Evolutionary conservation across 1,140 invertebrate species (phyloP).

Genomic region (Atta colombica): DNA sequence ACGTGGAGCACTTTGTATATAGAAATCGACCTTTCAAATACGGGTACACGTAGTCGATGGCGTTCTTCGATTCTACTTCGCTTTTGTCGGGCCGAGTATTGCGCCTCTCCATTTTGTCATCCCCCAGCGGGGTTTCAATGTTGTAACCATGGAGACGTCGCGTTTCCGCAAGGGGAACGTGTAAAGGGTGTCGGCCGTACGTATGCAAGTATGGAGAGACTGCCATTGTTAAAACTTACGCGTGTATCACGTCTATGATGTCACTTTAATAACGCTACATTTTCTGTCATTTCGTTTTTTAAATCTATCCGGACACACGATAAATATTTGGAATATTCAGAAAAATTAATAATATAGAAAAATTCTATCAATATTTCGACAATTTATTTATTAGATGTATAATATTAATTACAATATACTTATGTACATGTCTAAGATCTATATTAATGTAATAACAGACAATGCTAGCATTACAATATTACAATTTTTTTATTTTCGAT

Average conservation of each 20-base stretch:
- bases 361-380: background rate
- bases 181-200: constrained; percentile 82
- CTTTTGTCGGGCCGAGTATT: constrained; percentile 79
- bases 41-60: constrained; percentile 61
- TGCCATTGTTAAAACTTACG: constrained; percentile 81
- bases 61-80: constrained; percentile 75
- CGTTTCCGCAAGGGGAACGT: constrained; percentile 84
- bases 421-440: background rate
- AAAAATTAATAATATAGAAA: background rate
- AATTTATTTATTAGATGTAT: background rate
- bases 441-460: background rate
- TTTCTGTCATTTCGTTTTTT: background rate
- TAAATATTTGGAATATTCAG: background rate
- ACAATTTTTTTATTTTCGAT: background rate
- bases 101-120: constrained; percentile 86
- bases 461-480: background rate
- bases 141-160: constrained; percentile 87
- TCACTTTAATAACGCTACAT: constrained; percentile 68
- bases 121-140: constrained; percentile 85
- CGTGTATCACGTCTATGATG: constrained; percentile 66
- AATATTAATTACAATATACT: background rate
- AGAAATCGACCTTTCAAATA: constrained; percentile 68
- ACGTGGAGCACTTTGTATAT: constrained; percentile 59
- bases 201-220: constrained; percentile 77
- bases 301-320: background rate